phyloP scores from a whole-genome alignment of 2,797 vertebrate species.

The Gila robusta region DNA sequence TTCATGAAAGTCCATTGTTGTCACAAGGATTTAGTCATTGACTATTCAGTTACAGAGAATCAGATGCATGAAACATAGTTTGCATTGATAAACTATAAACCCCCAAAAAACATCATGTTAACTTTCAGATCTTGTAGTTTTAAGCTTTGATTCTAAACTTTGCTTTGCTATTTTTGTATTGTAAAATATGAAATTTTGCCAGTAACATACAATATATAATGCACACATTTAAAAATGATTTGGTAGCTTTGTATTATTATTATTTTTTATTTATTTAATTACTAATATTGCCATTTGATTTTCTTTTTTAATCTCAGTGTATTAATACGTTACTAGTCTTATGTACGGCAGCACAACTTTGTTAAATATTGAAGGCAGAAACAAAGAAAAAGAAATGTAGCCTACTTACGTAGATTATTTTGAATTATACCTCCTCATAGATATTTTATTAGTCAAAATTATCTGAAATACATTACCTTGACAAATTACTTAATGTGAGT shows the following conservation, averaged over 20 bases:
- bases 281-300: not conserved
- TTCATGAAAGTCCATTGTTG: constrained; percentile 2
- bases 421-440: not conserved
- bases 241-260: not conserved
- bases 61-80: not conserved
- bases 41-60: constrained; percentile 5
- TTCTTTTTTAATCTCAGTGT: not conserved
- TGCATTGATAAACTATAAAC: not conserved
- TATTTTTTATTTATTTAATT: not conserved
- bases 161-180: not conserved
- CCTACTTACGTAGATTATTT: not conserved
- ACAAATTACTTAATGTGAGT: not conserved
- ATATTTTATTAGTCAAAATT: not conserved
- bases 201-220: not conserved
- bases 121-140: not conserved
- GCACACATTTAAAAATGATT: not conserved
- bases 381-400: not conserved
- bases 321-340: not conserved
- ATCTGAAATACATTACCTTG: not conserved
- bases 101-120: not conserved
- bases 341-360: not conserved
- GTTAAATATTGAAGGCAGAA: not conserved
- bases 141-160: not conserved
- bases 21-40: not conserved
- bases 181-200: not conserved